phyloP scores from a whole-genome alignment of 2,113 vertebrate species.

The Tamias sibiricus region DNA sequence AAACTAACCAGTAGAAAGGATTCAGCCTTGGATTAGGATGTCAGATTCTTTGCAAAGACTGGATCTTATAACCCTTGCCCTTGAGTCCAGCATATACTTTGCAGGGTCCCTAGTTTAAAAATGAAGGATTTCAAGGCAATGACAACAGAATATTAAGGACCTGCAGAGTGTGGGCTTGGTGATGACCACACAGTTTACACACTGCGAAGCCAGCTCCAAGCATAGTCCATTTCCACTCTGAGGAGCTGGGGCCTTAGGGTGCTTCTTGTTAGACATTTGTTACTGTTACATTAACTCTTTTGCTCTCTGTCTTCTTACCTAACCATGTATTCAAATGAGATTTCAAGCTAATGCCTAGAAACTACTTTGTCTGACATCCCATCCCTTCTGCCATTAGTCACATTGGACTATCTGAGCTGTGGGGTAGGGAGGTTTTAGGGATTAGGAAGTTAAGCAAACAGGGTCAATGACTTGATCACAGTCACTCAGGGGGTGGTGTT shows the following conservation, averaged over 20 bases:
- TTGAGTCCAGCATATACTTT: slow-evolving; percentile 16
- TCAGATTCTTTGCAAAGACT: background rate
- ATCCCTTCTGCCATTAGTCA: background rate
- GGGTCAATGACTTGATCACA: background rate
- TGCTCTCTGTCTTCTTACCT: background rate
- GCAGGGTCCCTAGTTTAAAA: background rate
- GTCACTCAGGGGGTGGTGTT: background rate
- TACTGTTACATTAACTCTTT: background rate
- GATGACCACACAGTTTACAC: fast-evolving
- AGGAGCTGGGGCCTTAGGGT: background rate
- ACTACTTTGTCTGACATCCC: background rate
- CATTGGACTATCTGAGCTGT: background rate
- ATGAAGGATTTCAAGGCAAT: background rate
- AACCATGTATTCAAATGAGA: background rate
- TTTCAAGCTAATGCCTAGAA: background rate
- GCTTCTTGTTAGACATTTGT: background rate
- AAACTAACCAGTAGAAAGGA: background rate
- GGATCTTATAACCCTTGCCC: background rate
- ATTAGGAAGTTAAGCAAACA: slow-evolving; percentile 38
- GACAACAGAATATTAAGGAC: background rate
- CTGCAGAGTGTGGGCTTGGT: background rate
- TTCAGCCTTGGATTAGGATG: background rate
- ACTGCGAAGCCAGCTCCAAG: background rate
- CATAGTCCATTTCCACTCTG: background rate
- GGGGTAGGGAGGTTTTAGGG: background rate